Percentiles rank a stretch among this genome's conserved stretches.
Conservation (phyloP, 2,797 vertebrate species). For the Phyllotis vaccarum region DNA sequence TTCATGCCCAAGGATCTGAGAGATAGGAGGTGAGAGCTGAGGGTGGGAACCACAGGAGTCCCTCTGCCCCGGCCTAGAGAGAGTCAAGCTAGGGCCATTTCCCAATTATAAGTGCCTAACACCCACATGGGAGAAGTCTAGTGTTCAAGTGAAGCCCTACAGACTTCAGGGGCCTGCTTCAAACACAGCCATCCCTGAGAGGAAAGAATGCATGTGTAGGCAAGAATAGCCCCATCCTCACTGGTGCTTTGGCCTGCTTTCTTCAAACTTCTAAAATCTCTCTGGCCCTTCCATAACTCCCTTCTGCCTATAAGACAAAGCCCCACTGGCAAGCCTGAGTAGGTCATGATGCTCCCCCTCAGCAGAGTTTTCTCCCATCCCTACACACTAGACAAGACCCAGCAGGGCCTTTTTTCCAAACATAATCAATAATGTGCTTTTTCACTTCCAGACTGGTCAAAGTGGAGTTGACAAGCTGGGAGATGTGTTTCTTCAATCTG, state of each 20-base stretch:
- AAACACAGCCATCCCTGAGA: background rate
- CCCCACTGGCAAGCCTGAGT: background rate
- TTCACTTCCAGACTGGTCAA: background rate
- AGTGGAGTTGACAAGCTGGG: background rate
- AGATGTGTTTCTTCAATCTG: background rate
- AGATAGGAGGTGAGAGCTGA: background rate
- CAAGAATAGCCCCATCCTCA: background rate
- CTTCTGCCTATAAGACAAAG: background rate
- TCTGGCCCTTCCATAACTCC: background rate
- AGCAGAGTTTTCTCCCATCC: background rate
- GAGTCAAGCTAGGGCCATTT: background rate
- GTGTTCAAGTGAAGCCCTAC: background rate
- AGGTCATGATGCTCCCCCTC: background rate
- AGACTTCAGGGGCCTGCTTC: background rate
- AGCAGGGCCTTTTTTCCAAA: background rate
- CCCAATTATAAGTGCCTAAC: background rate
- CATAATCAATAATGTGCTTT: background rate
- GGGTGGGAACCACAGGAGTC: background rate
- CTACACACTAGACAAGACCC: background rate
- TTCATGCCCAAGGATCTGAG: slow-evolving; percentile 86
- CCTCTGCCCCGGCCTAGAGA: background rate
- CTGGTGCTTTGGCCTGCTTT: background rate
- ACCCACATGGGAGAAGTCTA: background rate
- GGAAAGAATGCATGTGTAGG: rapidly evolving
- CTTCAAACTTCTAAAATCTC: background rate